Conservation (phyloP, 2,797 vertebrate genomes). For the Clarias fuscus region DNA sequence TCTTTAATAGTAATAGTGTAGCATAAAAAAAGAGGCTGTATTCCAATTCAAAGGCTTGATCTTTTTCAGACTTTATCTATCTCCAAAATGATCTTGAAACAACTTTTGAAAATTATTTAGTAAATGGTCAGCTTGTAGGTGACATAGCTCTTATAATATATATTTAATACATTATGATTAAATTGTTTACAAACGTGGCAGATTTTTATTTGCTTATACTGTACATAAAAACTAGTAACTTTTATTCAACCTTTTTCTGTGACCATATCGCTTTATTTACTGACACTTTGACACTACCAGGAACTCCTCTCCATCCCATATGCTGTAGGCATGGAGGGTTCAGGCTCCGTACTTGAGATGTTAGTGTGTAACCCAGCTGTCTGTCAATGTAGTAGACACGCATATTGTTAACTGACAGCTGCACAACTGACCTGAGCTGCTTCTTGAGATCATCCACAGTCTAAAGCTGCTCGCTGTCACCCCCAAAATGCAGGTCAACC, state of each 20-base stretch:
- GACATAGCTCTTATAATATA: not conserved
- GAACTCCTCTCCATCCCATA: constrained; percentile 94
- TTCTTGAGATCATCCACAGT: constrained; percentile 93
- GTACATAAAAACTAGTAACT: not conserved
- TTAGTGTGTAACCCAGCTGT: constrained; percentile 77
- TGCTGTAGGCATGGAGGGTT: constrained; percentile 90
- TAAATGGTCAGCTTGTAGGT: not conserved
- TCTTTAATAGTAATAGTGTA: constrained; percentile 3
- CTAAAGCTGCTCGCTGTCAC: constrained; percentile 84
- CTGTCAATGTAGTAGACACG: constrained; percentile 89
- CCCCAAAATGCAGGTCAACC: constrained; percentile 89
- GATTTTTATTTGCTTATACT: not conserved
- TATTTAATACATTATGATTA: no score
- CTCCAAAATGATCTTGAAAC: no score
- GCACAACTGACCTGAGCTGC: constrained; percentile 82
- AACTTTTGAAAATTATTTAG: not conserved
- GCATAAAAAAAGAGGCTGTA: not conserved
- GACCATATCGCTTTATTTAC: constrained; percentile 17
- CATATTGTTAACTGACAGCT: constrained; percentile 85
- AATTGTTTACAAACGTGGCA: not conserved
- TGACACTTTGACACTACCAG: constrained; percentile 79
- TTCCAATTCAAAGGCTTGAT: constrained; percentile 5
- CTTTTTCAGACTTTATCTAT: no score
- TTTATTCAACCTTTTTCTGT: constrained; percentile 8
- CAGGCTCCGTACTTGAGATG: constrained; percentile 86